phyloP scores from a whole-genome alignment of 2,797 vertebrate genomes.

The Coendou prehensilis region DNA sequence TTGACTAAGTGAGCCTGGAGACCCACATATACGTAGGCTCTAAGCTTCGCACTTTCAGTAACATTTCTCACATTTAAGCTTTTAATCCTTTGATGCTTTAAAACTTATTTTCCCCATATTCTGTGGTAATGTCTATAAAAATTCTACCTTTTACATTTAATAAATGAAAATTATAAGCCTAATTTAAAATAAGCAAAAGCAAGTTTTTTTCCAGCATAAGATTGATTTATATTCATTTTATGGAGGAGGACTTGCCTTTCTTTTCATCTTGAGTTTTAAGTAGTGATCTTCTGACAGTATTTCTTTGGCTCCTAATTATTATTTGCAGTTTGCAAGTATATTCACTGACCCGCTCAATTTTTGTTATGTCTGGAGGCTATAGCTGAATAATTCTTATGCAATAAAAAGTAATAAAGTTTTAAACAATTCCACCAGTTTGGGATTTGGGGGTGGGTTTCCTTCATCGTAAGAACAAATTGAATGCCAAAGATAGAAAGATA shows the following conservation, averaged over 20 bases:
- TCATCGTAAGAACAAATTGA: not conserved
- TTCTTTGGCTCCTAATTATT: not conserved
- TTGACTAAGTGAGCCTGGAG: not conserved
- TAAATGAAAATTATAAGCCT: conserved; percentile 24
- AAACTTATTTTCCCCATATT: not conserved
- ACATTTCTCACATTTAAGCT: not conserved
- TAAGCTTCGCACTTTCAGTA: not conserved
- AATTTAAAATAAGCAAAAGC: not conserved
- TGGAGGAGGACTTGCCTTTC: not conserved
- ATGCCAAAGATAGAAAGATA: not conserved
- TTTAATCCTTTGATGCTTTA: conserved; percentile 36
- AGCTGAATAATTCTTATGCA: not conserved
- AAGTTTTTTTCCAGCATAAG: not conserved
- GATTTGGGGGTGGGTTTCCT: not conserved
- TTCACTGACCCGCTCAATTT: not conserved
- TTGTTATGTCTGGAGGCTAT: not conserved
- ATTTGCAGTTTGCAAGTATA: not conserved
- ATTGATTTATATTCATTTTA: not conserved
- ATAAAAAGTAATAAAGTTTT: not conserved
- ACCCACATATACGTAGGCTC: not conserved
- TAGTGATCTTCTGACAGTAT: not conserved
- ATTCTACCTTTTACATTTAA: not conserved
- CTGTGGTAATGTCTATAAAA: conserved; percentile 10
- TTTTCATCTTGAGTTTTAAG: not conserved
- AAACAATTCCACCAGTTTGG: not conserved